phyloP scores from a whole-genome alignment of 2,888 invertebrate species.

The Hyposoter didymator region DNA sequence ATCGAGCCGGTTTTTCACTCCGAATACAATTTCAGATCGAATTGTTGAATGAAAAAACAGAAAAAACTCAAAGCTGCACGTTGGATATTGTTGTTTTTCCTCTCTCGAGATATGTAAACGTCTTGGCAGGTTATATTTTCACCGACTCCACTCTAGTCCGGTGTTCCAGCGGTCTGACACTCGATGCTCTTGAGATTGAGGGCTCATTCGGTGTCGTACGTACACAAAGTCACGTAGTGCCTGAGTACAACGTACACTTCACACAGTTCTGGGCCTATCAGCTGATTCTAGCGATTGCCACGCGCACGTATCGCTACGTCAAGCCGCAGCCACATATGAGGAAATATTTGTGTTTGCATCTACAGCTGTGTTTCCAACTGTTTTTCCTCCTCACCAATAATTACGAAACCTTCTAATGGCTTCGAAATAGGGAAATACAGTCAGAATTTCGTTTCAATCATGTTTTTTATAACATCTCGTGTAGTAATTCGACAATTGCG shows the following conservation, averaged over 20 bases:
- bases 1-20: constrained; percentile 55
- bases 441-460: not conserved
- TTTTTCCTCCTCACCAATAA: not conserved
- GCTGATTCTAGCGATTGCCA: constrained; percentile 11
- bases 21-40: not conserved
- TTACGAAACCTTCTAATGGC: not conserved
- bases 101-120: no score
- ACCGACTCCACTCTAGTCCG: not conserved
- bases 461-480: not conserved
- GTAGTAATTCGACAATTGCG: not conserved
- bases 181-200: not conserved
- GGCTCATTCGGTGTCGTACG: not conserved
- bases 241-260: not conserved
- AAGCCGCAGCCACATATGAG: not conserved
- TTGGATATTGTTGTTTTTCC: not conserved
- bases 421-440: not conserved
- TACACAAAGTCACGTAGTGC: constrained; percentile 14
- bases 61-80: not conserved
- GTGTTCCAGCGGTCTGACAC: not conserved
- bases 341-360: not conserved
- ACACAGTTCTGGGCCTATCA: not conserved
- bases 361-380: not conserved
- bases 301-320: not conserved
- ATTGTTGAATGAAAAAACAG: not conserved
- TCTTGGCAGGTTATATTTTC: constrained; percentile 11